Base-by-base conservation (phyloP, 92 coral and sea anemone genomes). In the Phenganax marumi region DNA sequence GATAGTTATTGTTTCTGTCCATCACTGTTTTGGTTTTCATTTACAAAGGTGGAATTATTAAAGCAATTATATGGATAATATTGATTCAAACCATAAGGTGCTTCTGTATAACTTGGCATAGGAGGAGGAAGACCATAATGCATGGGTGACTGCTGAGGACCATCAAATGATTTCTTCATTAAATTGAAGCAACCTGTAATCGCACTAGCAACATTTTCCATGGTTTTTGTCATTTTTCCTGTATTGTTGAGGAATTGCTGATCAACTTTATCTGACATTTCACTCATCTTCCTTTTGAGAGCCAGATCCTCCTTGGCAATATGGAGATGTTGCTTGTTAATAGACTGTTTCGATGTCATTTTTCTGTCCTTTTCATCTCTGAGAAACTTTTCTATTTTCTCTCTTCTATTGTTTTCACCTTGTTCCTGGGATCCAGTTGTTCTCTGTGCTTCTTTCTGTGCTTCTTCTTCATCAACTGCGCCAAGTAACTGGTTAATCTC, bases 191-290 rank as follows among this genome's bases (percentile, higher is more conserved):
- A 68, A 68, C 73, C 73, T 68, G 73, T 68, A 19, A 68, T 25
- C 26, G 73, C 73, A 68, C 73, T 68, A 19, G 46, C 73, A 68
- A 68, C 73, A 17, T 19, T 19, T 56, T 56, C 63, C 70, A 63
- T 63, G 11, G 23, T 63, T 18, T 63, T 63, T 63, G 70, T 22
- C 53, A 70, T 70, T 22, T 70, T 70, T n/a, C 54, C 48, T 33
- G 52, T 70, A 53, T 70, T 70, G 76, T 47, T 70, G 2, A 70
- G 53, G 76, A 73, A 73, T 73, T 73, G 78, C 60, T 73, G 58
- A 60, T 73, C 78, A 48, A 73, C 78, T 33, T 33, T 33, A 33
- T 33, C 43, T 1, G 43, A 33, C 43, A 33, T 33, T 33, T 33
- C 43, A 33, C 1, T 33, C 43, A 33, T 33, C 43, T 33, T 33